Conservation (phyloP, 2,113 vertebrate species). For the Actenoides lindsayi region DNA sequence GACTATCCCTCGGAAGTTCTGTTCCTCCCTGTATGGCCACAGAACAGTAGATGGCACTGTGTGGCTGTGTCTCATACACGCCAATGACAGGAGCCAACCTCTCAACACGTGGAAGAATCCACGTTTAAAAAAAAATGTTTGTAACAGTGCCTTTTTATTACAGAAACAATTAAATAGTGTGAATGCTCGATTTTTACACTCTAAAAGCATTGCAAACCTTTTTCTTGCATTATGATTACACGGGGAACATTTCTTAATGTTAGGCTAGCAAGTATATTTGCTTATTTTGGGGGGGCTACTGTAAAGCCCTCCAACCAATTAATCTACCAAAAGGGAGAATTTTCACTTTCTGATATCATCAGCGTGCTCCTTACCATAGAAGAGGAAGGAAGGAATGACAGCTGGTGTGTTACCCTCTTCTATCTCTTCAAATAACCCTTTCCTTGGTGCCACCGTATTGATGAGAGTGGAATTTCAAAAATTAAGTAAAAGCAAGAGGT, state of each 20-base stretch:
- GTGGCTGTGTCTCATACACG: background rate
- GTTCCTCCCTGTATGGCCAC: background rate
- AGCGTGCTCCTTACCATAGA: background rate
- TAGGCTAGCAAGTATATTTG: background rate
- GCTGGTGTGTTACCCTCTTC: background rate
- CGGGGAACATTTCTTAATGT: background rate
- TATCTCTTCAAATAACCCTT: background rate
- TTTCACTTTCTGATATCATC: background rate
- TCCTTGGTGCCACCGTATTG: background rate
- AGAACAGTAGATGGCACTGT: constrained; percentile 63
- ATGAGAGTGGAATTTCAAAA: background rate
- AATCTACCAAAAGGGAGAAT: background rate
- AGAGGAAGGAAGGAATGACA: background rate
- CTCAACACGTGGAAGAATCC: background rate
- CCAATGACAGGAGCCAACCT: background rate
- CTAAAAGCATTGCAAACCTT: background rate
- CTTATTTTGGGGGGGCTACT: background rate
- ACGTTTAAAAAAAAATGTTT: constrained; percentile 53
- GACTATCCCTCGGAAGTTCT: background rate
- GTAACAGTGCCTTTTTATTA: constrained; percentile 33
- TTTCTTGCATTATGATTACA: background rate
- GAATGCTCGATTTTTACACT: background rate
- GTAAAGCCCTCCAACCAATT: background rate
- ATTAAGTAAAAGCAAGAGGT: background rate
- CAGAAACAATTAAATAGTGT: constrained; percentile 25